Evolutionary conservation across 2,888 invertebrate genomes (phyloP).

Genomic region (Onthophagus sagittarius): DNA sequence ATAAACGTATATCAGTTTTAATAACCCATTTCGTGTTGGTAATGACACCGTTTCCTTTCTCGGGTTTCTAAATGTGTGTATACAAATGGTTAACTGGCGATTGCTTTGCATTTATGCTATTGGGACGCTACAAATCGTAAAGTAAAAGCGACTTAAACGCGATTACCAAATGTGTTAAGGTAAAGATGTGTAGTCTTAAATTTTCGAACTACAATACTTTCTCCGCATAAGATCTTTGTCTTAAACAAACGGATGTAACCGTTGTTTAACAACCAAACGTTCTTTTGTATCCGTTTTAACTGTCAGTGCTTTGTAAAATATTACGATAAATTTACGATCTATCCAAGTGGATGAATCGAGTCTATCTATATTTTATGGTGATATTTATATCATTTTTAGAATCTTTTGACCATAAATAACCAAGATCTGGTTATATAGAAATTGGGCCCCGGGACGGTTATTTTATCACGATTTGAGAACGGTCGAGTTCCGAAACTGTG

Average conservation of each 20-base stretch:
- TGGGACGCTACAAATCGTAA: not conserved
- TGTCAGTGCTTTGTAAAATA: not conserved
- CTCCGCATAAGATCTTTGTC: not conserved
- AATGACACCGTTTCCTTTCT: not conserved
- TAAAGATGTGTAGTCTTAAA: not conserved
- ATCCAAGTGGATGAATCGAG: not conserved
- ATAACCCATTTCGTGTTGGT: not conserved
- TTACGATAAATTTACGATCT: not conserved
- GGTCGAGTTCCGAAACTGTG: not conserved
- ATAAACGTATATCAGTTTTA: not conserved
- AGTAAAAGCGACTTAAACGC: not conserved
- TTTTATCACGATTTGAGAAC: not conserved
- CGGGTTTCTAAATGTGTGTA: not conserved
- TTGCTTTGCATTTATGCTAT: not conserved
- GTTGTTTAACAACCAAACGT: not conserved
- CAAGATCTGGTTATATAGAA: not conserved
- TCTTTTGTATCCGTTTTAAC: not conserved
- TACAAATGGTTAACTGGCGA: not conserved
- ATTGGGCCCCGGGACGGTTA: not conserved
- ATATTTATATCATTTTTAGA: not conserved
- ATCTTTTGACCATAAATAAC: not conserved
- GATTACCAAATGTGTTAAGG: not conserved
- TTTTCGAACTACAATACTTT: not conserved
- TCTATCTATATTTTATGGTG: not conserved
- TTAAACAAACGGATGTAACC: not conserved